Base-by-base conservation (phyloP, 1,140 invertebrate species). In the Leptinotarsa texana region DNA sequence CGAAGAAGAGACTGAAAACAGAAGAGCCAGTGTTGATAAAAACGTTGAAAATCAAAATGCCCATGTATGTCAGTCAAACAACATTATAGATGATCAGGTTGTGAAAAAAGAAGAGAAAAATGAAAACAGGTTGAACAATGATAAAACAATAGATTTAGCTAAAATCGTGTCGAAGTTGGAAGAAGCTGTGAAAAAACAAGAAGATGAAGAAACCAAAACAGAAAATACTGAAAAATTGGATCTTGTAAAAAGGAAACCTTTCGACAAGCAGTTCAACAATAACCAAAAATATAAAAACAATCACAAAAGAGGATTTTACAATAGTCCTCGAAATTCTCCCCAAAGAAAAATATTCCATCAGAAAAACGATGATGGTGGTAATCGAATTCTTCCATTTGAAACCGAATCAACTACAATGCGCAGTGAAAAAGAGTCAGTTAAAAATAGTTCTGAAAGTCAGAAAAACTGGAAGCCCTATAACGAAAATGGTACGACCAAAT, bases 81-180 rank as follows among this genome's bases (percentile, higher is more conserved):
- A 57, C 15, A 57, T 57, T 8, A 57, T 13, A 57, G n/a, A 57
- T 57, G 51, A 57, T 57, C 15, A 57, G n/a, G 51, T 57, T 57
- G 51, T 57, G 13, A 57, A 57, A 15, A 57, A 18, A 15, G 51
- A 18, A 5, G 51, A 57, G 3, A 57, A 15, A 57, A 18, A 13
- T 18, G n/a, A 57, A 11, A 42, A 42, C 4, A 42, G 8, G 11
- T 42, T 57, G 51, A 57, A 57, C 15, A 57, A 57, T 57, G n/a
- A 3, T 57, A 79, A 77, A 69, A 62, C 69, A 51, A 82, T 85
- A n/a, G 84, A 85, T 76, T 83, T 85, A n/a, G 82, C 78, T 3
- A 83, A 81, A 24, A 80, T 85, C 21, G 83, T 85, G 0, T 83
- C 81, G 13, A 85, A 85, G 70, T 72, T 85, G 42, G 83, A 84